Evolutionary conservation across 2,797 vertebrate species (phyloP).

Genomic region (Peromyscus attwateri): DNA sequence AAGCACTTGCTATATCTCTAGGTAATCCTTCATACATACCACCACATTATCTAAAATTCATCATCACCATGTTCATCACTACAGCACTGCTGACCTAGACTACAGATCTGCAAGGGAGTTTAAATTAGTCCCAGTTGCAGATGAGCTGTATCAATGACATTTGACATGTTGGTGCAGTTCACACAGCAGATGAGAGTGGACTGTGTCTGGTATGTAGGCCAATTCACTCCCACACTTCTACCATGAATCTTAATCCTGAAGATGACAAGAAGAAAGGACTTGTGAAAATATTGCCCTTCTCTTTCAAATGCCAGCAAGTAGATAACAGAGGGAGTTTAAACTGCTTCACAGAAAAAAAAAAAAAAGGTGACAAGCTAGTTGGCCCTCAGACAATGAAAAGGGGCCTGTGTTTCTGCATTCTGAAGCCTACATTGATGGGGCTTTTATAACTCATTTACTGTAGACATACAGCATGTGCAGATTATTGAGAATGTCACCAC

Average conservation of each 20-base stretch:
- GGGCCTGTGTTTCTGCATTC: background rate
- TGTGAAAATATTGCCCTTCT: background rate
- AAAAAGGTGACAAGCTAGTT: slow-evolving; percentile 47
- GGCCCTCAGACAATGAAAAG: slow-evolving; percentile 28
- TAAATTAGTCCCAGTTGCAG: background rate
- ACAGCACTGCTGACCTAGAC: background rate
- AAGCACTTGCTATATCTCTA: background rate
- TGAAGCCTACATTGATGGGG: background rate
- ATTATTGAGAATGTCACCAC: slow-evolving; percentile 53
- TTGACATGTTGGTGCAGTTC: background rate
- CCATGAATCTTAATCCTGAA: background rate
- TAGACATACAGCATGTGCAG: slow-evolving; percentile 39
- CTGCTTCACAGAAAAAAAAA: slow-evolving; percentile 10
- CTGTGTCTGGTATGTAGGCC: background rate
- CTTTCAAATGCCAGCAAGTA: background rate
- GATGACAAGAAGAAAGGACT: background rate
- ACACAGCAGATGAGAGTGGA: background rate
- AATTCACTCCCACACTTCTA: background rate
- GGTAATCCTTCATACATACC: no score
- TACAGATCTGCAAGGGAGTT: background rate
- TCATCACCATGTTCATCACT: accelerated
- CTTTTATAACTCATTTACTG: slow-evolving; percentile 48
- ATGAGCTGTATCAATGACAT: background rate
- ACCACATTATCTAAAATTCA: background rate
- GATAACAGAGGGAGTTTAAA: slow-evolving; percentile 8